Percentiles rank a stretch among this genome's conserved stretches.
Evolutionary conservation across 2,113 vertebrate species (phyloP).

Genomic region (Peromyscus maniculatus): DNA sequence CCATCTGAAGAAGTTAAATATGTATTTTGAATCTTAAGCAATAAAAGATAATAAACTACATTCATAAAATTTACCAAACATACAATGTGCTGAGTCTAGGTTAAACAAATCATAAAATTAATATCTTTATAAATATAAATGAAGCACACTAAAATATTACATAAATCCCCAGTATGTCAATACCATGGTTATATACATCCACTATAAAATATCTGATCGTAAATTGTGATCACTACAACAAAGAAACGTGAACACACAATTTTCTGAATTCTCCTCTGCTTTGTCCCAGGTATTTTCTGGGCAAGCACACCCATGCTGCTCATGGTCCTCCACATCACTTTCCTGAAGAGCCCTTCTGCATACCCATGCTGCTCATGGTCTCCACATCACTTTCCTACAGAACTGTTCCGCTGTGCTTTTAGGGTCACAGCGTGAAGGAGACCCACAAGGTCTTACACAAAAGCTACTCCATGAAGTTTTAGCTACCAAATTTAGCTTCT

Average conservation of each 20-base stretch:
- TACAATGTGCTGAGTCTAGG: not conserved
- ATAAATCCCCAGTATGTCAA: not conserved
- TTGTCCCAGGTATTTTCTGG: not conserved
- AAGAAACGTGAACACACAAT: not conserved
- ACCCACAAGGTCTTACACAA: not conserved
- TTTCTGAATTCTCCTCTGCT: not conserved
- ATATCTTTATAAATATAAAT: constrained; percentile 3
- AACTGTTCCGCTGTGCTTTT: not conserved
- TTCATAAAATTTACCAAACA: not conserved
- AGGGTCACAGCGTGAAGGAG: not conserved
- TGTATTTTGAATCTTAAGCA: constrained; percentile 4
- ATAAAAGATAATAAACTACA: constrained; percentile 22
- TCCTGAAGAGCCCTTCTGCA: not conserved
- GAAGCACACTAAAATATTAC: constrained; percentile 22
- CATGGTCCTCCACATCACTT: not conserved
- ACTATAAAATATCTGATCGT: not conserved
- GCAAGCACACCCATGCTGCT: not conserved
- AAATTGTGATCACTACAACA: not conserved
- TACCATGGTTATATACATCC: not conserved
- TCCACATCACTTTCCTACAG: not conserved
- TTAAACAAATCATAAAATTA: constrained; percentile 3
- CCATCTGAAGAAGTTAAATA: constrained; percentile 14
- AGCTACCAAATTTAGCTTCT: not conserved
- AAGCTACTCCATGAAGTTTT: not conserved
- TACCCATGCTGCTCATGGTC: too few species aligned